A percentile compares a stretch with the other conserved stretches of the same genome.
phyloP scores from a whole-genome alignment of 2,113 vertebrate species.

The Bucco capensis region DNA sequence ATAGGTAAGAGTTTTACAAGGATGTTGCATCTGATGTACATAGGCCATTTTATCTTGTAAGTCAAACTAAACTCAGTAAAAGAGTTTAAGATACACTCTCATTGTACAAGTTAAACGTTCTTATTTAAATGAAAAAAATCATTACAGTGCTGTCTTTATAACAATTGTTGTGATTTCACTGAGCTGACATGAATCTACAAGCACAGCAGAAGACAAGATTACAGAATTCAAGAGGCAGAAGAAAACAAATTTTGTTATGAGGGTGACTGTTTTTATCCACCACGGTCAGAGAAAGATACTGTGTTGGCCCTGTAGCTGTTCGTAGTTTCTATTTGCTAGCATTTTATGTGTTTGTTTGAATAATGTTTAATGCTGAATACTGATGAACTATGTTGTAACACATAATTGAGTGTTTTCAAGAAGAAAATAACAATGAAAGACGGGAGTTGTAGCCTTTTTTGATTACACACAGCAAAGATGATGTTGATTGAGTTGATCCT shows the following conservation, averaged over 20 bases:
- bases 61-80: background rate
- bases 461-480: background rate
- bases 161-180: background rate
- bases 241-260: background rate
- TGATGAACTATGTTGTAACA: background rate
- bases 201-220: background rate
- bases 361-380: background rate
- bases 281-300: background rate
- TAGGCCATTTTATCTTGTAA: background rate
- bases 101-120: background rate
- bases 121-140: background rate
- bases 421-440: background rate
- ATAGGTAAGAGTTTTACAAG: constrained; percentile 78
- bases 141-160: background rate
- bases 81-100: background rate
- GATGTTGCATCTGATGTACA: background rate
- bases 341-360: background rate
- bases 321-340: background rate
- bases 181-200: background rate
- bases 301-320: background rate
- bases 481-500: background rate
- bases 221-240: background rate
- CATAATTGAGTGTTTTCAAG: background rate
- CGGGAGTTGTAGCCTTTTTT: background rate
- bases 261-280: background rate